phyloP scores from a whole-genome alignment of 2,797 vertebrate genomes.

The Psittacula derbiana region DNA sequence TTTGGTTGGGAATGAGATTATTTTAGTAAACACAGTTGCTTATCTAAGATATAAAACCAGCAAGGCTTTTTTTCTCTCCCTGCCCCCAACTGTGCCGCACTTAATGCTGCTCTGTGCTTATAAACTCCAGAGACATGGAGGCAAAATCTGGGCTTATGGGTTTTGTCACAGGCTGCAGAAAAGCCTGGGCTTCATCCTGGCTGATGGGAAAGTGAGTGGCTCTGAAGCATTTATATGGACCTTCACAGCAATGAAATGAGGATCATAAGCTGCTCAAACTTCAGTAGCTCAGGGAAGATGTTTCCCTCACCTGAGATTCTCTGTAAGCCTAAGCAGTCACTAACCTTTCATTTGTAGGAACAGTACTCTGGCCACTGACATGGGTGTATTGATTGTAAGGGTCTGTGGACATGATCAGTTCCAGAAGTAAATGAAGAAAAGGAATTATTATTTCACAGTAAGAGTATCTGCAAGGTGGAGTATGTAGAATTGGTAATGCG shows the following conservation, averaged over 20 bases:
- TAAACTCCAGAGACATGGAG: background rate
- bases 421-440: background rate
- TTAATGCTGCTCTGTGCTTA: background rate
- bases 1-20: slow-evolving; percentile 34
- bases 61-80: background rate
- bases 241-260: background rate
- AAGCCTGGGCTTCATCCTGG: background rate
- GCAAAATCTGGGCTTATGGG: slow-evolving; percentile 25
- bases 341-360: background rate
- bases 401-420: background rate
- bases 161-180: slow-evolving; percentile 20
- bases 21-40: slow-evolving; percentile 27
- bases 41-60: slow-evolving; percentile 22
- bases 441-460: background rate
- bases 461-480: background rate
- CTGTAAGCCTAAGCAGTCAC: background rate
- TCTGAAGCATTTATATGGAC: background rate
- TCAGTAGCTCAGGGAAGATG: background rate
- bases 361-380: background rate
- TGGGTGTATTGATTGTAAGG: background rate
- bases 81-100: background rate
- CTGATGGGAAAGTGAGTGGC: background rate
- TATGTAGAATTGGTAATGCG: background rate
- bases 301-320: background rate
- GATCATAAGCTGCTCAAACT: rapidly evolving